A percentile compares a stretch with the other conserved stretches of the same genome.
Conservation (phyloP, 53 echinoderm and acorn worm species). For the Hippasteria phrygiana region DNA sequence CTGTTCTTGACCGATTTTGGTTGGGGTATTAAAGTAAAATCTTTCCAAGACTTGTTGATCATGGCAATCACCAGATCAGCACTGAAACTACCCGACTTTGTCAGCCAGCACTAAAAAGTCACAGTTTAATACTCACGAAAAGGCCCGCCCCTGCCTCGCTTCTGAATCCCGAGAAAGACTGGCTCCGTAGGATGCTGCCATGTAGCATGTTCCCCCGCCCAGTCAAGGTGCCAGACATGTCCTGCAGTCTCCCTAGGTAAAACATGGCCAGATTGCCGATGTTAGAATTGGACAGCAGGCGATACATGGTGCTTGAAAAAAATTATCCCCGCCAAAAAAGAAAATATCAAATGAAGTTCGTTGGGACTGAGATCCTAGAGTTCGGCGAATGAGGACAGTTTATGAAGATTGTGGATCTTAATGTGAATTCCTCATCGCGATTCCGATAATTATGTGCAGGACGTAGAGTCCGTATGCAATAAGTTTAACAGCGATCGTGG, state of each 20-base stretch:
- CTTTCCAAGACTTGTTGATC: too few relatives aligned
- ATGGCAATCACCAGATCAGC: too few relatives aligned
- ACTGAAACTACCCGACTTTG: too few relatives aligned
- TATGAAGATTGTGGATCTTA: too few relatives aligned
- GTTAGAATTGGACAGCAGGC: slow-evolving; percentile 52
- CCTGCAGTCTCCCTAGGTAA: slow-evolving; percentile 76
- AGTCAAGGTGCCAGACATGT: slow-evolving; percentile 83
- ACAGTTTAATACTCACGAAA: slow-evolving; percentile 21
- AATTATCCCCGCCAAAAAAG: background rate
- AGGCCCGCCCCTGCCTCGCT: slow-evolving; percentile 44
- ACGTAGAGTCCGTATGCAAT: background rate
- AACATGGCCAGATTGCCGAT: slow-evolving; percentile 70
- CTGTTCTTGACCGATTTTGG: too few relatives aligned
- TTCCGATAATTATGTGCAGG: too few relatives aligned
- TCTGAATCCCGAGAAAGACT: slow-evolving; percentile 82
- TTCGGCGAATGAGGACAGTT: background rate
- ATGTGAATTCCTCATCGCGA: too few relatives aligned
- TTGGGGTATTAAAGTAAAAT: too few relatives aligned
- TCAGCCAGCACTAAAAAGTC: background rate
- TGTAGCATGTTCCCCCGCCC: slow-evolving; percentile 72
- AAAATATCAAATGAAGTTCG: background rate
- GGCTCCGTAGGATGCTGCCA: slow-evolving; percentile 77
- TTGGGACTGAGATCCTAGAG: too few relatives aligned
- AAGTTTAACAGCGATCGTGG: background rate
- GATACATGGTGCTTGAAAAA: slow-evolving; percentile 24